Percentiles rank a stretch among this genome's conserved stretches.
Conservation (phyloP, 1,140 invertebrate species). For the Drosophila tsacasi region DNA sequence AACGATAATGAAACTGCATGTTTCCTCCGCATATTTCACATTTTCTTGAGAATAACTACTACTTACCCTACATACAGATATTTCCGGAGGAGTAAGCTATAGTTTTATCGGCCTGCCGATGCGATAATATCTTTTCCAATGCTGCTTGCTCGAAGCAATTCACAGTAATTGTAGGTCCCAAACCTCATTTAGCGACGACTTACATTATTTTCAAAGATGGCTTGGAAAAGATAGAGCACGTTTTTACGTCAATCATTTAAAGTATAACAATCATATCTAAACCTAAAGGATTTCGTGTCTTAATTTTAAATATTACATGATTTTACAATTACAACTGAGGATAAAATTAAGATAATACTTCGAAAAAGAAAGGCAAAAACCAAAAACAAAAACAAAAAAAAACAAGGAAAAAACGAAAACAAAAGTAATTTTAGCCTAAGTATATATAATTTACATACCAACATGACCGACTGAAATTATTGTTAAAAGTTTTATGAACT, state of each 20-base stretch:
- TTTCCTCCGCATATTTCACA: slow-evolving; percentile 26
- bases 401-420: slow-evolving; percentile 29
- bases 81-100: not conserved
- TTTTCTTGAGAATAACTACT: slow-evolving; percentile 11
- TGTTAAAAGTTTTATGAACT: slow-evolving; percentile 84
- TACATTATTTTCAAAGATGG: slow-evolving; percentile 10
- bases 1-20: slow-evolving; percentile 19
- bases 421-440: slow-evolving; percentile 71
- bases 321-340: slow-evolving; percentile 59
- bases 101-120: slow-evolving; percentile 50
- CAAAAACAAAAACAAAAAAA: slow-evolving; percentile 35
- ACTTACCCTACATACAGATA: slow-evolving; percentile 12
- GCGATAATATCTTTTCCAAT: slow-evolving; percentile 44
- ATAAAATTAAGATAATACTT: slow-evolving; percentile 42
- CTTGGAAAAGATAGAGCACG: slow-evolving; percentile 32
- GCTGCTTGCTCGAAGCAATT: slow-evolving; percentile 10
- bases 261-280: slow-evolving; percentile 79
- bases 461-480: slow-evolving; percentile 84
- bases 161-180: not conserved
- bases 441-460: slow-evolving; percentile 81
- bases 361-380: slow-evolving; percentile 46
- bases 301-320: slow-evolving; percentile 73
- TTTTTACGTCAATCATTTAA: slow-evolving; percentile 70
- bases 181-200: not conserved
- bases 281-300: slow-evolving; percentile 75